Evolutionary conservation across 1,140 invertebrate genomes (phyloP).

Genomic region (Gerris buenoi): DNA sequence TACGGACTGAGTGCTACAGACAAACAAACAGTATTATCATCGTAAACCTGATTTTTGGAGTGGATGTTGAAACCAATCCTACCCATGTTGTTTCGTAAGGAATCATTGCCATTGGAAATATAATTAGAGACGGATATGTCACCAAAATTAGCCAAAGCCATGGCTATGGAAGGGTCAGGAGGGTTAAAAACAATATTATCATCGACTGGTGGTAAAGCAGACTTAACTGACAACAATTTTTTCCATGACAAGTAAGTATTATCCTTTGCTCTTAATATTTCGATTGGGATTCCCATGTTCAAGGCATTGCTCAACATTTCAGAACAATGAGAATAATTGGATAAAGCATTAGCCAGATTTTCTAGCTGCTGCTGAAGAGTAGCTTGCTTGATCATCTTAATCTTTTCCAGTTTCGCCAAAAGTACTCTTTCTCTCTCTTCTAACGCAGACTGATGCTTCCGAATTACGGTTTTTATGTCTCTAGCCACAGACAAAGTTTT

Average conservation of each 20-base stretch:
- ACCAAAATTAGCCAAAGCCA: constrained; percentile 35
- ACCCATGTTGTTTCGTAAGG: constrained; percentile 2
- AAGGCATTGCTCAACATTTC: constrained; percentile 47
- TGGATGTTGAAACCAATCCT: no score
- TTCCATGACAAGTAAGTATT: constrained; percentile 35
- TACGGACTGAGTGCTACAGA: not conserved
- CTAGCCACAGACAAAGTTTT: constrained; percentile 48
- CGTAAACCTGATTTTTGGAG: not conserved
- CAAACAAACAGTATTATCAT: not conserved
- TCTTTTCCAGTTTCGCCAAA: constrained; percentile 56
- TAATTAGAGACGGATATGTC: constrained; percentile 25
- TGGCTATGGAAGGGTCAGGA: constrained; percentile 35
- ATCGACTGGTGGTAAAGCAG: constrained; percentile 35
- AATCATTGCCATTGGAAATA: not conserved
- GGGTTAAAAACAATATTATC: constrained; percentile 38
- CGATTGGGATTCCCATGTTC: constrained; percentile 39
- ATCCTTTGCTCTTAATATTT: constrained; percentile 53
- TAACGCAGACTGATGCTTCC: constrained; percentile 45
- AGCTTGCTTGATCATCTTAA: constrained; percentile 50
- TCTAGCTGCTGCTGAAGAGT: constrained; percentile 55
- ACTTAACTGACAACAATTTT: constrained; percentile 17
- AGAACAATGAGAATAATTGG: constrained; percentile 45
- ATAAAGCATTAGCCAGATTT: constrained; percentile 44
- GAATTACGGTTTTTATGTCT: constrained; percentile 51
- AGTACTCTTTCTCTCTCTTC: constrained; percentile 67